Percentiles rank a stretch among this genome's conserved stretches.
Conservation (phyloP, 1,140 invertebrate genomes). For the Atta cephalotes region DNA sequence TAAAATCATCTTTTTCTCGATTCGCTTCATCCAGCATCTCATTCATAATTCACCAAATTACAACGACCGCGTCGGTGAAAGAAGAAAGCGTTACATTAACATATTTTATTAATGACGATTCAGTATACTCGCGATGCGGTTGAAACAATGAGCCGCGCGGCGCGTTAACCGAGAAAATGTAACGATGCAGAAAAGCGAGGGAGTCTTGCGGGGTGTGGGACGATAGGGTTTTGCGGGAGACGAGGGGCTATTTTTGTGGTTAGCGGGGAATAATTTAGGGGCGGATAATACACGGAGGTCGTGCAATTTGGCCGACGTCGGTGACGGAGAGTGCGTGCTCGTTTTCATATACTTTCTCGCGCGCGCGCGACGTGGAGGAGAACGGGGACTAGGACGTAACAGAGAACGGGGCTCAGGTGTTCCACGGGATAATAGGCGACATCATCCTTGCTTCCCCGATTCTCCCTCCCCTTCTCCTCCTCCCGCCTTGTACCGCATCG, state of each 20-base stretch:
- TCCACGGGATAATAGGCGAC: slow-evolving; percentile 80
- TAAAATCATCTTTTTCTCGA: background rate
- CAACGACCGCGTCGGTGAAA: background rate
- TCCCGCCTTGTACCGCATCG: slow-evolving; percentile 65
- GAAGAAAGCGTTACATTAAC: background rate
- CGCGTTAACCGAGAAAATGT: slow-evolving; percentile 59
- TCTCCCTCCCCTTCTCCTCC: background rate
- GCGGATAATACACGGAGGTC: slow-evolving; percentile 79
- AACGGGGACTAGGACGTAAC: slow-evolving; percentile 64
- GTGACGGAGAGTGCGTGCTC: slow-evolving; percentile 79
- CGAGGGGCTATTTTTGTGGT: slow-evolving; percentile 83
- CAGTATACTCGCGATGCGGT: slow-evolving; percentile 63
- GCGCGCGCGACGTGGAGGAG: slow-evolving; percentile 50
- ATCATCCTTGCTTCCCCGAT: slow-evolving; percentile 75
- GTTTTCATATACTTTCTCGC: slow-evolving; percentile 79
- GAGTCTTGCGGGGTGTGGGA: slow-evolving; percentile 67
- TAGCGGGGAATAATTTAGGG: slow-evolving; percentile 84
- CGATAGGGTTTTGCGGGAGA: slow-evolving; percentile 19
- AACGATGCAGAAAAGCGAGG: slow-evolving; percentile 65
- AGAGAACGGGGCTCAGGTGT: slow-evolving; percentile 80
- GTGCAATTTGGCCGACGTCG: slow-evolving; percentile 78
- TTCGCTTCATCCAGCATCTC: background rate
- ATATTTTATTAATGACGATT: slow-evolving; percentile 40
- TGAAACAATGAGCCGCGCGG: slow-evolving; percentile 56
- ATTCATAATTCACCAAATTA: slow-evolving; percentile 28